A percentile compares a stretch with the other conserved stretches of the same genome.
These are phyloP conservation scores for Benthosema pterotum DNA, from an alignment of 2,797 vertebrate species.

Conservation along the genomic window DNA sequence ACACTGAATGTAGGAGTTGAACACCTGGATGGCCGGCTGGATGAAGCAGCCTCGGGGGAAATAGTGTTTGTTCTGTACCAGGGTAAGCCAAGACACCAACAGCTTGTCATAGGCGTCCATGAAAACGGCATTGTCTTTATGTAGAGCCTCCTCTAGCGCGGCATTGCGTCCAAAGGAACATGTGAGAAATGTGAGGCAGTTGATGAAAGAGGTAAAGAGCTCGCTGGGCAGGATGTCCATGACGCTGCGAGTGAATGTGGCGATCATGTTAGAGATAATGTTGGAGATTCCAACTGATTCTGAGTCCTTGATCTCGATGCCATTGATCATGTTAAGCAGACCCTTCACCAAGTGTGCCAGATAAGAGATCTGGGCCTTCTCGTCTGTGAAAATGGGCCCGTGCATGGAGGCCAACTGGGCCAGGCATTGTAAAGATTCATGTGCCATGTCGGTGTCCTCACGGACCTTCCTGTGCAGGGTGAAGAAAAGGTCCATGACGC, in stretches of 20 bases:
- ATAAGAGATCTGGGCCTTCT: constrained; percentile 96
- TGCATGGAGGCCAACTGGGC: constrained; percentile 98
- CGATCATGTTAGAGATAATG: constrained; percentile 98
- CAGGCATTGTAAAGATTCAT: constrained; percentile 97
- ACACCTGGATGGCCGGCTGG: constrained; percentile 96
- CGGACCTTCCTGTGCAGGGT: constrained; percentile 98
- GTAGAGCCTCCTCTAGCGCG: constrained; percentile 98
- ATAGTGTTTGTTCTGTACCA: constrained; percentile 97
- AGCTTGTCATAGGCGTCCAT: constrained; percentile 99
- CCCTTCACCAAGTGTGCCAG: constrained; percentile 98
- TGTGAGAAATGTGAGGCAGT: constrained; percentile 96
- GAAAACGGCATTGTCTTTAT: constrained; percentile 99
- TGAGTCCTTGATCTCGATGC: constrained; percentile 98
- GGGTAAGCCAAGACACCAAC: constrained; percentile 96
- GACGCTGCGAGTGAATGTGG: constrained; percentile 92
- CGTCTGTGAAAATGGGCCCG: constrained; percentile 94
- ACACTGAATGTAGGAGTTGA: constrained; percentile 99
- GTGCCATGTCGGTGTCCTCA: constrained; percentile 99
- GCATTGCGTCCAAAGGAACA: constrained; percentile 98
- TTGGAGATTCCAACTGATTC: constrained; percentile 97
- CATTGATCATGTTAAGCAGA: constrained; percentile 96
- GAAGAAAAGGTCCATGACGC: constrained; percentile 99
- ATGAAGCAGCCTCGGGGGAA: constrained; percentile 97
- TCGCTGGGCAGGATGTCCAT: constrained; percentile 94
- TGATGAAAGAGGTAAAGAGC: constrained; percentile 97